These are phyloP conservation scores for Tipula vernalis DNA, from an alignment of 2,888 invertebrate species.

Conservation along the genomic window DNA sequence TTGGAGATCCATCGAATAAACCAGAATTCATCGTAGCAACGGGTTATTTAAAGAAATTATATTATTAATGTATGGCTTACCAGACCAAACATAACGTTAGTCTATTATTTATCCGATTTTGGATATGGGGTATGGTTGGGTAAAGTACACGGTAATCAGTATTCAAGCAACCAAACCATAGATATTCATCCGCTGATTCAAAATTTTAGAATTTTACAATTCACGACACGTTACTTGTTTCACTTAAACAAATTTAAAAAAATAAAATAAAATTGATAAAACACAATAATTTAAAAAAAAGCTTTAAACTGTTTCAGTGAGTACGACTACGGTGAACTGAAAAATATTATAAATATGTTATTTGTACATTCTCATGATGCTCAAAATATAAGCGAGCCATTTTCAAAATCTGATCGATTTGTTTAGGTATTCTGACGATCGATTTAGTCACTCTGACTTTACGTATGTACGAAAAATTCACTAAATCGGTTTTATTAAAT, in stretches of 20 bases:
- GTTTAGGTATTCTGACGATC: neutral
- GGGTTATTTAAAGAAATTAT: neutral
- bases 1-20: neutral
- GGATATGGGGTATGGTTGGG: neutral
- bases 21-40: neutral
- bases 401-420: neutral
- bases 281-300: too few relatives aligned
- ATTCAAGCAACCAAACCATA: conserved; percentile 30
- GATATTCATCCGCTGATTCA: conserved; percentile 38
- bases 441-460: too few relatives aligned
- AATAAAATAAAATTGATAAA: too few relatives aligned
- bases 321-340: too few relatives aligned
- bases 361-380: too few relatives aligned
- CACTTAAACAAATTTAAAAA: too few relatives aligned
- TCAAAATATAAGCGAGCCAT: neutral
- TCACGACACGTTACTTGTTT: conserved; percentile 62
- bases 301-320: too few relatives aligned
- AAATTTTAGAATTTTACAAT: conserved; percentile 50
- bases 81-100: neutral
- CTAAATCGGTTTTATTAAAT: too few relatives aligned
- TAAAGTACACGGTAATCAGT: neutral
- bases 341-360: conserved; percentile 47
- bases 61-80: neutral
- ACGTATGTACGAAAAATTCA: too few relatives aligned
- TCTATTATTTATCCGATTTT: neutral